These are phyloP conservation scores for Zaprionus lineosus DNA, from an alignment of 2,888 invertebrate species.

Conservation along the genomic window DNA sequence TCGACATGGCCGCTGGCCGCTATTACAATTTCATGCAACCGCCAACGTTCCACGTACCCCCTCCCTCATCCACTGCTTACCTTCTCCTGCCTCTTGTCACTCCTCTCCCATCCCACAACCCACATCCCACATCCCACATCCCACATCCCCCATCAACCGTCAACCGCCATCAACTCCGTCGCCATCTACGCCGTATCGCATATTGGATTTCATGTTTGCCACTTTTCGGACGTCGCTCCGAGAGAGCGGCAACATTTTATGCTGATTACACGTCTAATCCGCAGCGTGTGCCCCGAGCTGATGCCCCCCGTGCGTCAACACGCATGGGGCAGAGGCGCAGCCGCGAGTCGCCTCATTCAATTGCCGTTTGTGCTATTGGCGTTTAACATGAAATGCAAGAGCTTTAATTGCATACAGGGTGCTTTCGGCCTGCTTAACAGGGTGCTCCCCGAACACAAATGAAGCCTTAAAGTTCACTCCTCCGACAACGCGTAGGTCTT, in stretches of 20 bases:
- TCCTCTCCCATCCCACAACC: background rate
- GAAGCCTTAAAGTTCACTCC: slow-evolving; percentile 20
- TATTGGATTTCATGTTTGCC: slow-evolving; percentile 76
- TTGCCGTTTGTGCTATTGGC: slow-evolving; percentile 65
- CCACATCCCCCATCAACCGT: background rate
- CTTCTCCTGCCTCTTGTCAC: background rate
- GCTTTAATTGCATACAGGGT: slow-evolving; percentile 63
- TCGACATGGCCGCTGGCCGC: slow-evolving; percentile 41
- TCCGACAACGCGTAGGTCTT: slow-evolving; percentile 24
- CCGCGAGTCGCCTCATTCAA: slow-evolving; percentile 53
- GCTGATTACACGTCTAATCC: slow-evolving; percentile 77
- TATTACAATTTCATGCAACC: slow-evolving; percentile 57
- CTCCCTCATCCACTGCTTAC: background rate
- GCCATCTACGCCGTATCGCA: slow-evolving; percentile 39
- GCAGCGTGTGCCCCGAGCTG: slow-evolving; percentile 65
- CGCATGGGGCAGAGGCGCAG: background rate
- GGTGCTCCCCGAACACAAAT: too few relatives aligned
- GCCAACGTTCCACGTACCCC: slow-evolving; percentile 11
- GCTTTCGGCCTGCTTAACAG: background rate
- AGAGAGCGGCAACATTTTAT: slow-evolving; percentile 65
- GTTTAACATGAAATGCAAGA: slow-evolving; percentile 51
- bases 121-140: background rate
- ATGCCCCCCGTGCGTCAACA: slow-evolving; percentile 11
- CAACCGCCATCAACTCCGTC: background rate
- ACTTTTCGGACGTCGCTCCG: slow-evolving; percentile 46